Evolutionary conservation across 2,797 vertebrate genomes (phyloP).

Genomic region (Pseudochirops corinnae): DNA sequence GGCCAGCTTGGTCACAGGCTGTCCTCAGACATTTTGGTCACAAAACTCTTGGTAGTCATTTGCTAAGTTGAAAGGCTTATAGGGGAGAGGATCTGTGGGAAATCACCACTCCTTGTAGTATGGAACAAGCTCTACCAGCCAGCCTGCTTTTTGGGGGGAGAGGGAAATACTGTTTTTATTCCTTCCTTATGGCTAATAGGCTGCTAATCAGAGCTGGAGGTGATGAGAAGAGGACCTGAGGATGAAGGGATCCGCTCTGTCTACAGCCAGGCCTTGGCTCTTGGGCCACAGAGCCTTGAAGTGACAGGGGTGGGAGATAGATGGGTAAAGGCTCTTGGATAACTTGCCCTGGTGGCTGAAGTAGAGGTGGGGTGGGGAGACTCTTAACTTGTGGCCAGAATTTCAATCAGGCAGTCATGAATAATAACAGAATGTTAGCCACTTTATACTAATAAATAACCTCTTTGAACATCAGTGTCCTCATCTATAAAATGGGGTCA

Average conservation of each 20-base stretch:
- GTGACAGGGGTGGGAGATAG: background rate
- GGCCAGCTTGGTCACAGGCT: background rate
- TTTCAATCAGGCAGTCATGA: background rate
- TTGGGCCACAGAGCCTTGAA: too few relatives aligned
- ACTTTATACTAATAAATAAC: background rate
- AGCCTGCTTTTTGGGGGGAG: background rate
- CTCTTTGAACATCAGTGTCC: background rate
- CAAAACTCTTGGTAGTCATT: background rate
- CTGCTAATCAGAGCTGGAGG: background rate
- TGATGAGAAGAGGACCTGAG: background rate
- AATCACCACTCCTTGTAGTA: background rate
- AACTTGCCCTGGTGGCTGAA: conserved; percentile 32
- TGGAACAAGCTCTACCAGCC: background rate
- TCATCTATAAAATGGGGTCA: background rate
- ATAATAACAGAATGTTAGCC: background rate
- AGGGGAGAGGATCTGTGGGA: background rate
- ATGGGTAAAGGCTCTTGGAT: conserved; percentile 33
- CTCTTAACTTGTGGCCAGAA: background rate
- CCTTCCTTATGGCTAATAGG: background rate
- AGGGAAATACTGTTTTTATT: background rate
- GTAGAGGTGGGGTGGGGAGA: background rate
- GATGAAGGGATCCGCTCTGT: background rate
- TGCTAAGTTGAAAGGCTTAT: background rate
- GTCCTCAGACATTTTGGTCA: background rate
- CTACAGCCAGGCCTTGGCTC: background rate